Base-by-base conservation (phyloP, 2,113 vertebrate species). In the Irena cyanogastra region DNA sequence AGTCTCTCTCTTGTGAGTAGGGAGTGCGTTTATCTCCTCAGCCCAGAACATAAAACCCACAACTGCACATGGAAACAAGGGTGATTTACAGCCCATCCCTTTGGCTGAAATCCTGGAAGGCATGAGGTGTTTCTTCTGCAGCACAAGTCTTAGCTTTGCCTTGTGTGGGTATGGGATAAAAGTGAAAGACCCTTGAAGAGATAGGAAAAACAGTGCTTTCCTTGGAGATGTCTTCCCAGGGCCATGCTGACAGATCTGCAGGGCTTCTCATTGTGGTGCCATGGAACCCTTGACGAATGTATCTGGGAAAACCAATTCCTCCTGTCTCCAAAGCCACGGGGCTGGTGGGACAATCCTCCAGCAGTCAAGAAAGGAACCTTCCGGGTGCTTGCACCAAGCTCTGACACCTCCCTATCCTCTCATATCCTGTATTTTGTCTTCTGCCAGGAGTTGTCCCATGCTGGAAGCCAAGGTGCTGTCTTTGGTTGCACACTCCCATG, bases 11-110 rank as follows among this genome's bases (percentile, higher is more conserved):
- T 59, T 65, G 78, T 5, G 49, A 95, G 77, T 15, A 81, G 79
- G 85, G 69, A 95, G 69, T 83, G 69, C 19, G 78, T 95, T 97
- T 95, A 90, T 96, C 94, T 94, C 90, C 69, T 85, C 57, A 22
- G 89, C 49, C 54, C 83, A 89, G 85, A 88, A 71, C 39, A 82
- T 91, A 88, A 97, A 95, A 3, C 53, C 20, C 2, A 11, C 57
- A 64, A 42, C 37, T 63, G 71, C 8, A 26, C 23, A 9, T 77
- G 76, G 81, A 65, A 61, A 89, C 8, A 7, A 79, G 78, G 72
- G 42, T 91, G 76, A 96, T 95, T 97, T 97, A 92, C 50, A 80
- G 83, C 11, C 49, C 63, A 35, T 18, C 41, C 33, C 71, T 76
- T n/a, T 26, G 9, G 91, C 50, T 15, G 10, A 80, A 68, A 90